Evolutionary conservation across 2,888 invertebrate species (phyloP), one percentile per base, ranked within the genome.

Genomic region (Pristionchus fissidentatus): DNA sequence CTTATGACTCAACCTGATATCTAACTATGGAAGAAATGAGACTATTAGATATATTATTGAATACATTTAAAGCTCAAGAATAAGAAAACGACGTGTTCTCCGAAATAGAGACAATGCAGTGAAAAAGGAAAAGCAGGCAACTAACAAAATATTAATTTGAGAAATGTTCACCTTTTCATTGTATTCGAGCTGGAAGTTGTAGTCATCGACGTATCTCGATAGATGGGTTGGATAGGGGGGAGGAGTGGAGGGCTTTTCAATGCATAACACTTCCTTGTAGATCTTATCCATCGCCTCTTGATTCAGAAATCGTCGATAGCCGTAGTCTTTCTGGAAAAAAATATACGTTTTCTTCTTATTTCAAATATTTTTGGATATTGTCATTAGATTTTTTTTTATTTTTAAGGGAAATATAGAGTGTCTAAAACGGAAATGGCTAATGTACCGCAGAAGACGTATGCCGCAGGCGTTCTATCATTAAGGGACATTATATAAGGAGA

Each of bases 101-200:
- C n/a, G n/a, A n/a, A n/a, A n/a, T n/a, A n/a, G n/a, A n/a, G n/a
- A n/a, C n/a, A n/a, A n/a, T n/a, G n/a, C n/a, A n/a, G n/a, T n/a
- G n/a, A n/a, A n/a, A n/a, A n/a, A n/a, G n/a, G n/a, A n/a, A n/a
- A n/a, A n/a, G n/a, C n/a, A n/a, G n/a, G n/a, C n/a, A n/a, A n/a
- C n/a, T n/a, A n/a, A n/a, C n/a, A n/a, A n/a, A n/a, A n/a, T n/a
- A n/a, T n/a, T n/a, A n/a, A n/a, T n/a, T n/a, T n/a, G n/a, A n/a
- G n/a, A n/a, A n/a, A n/a, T n/a, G n/a, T n/a, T n/a, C n/a, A 70
- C 70, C 70, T 70, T 70, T 26, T 41, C 70, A 41, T 70, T 41
- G 8, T 41, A 41, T 1, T 41, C 70, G 13, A 41, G 38, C 4
- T 41, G 38, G 41, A n/a, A 70, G 3, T n/a, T 70, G 70, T 41